phyloP scores from a whole-genome alignment of 2,888 invertebrate species.

The Suillia variegata region DNA sequence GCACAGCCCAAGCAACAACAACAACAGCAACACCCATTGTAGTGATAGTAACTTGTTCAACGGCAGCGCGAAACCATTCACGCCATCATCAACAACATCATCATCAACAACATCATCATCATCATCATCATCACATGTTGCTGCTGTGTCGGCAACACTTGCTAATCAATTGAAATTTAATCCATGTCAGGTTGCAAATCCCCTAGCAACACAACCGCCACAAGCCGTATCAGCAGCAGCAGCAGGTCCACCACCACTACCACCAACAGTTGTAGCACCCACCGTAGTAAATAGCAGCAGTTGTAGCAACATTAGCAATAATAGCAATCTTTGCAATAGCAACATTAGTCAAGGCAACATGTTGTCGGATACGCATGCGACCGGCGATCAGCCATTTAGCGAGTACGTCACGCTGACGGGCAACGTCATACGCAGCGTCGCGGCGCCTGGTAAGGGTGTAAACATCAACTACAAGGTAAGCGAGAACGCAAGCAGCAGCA shows the following conservation, averaged over 20 bases:
- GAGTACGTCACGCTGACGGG: conserved; percentile 60
- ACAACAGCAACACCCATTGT: conserved; percentile 15
- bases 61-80: conserved; percentile 32
- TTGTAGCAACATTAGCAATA: conserved; percentile 30
- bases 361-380: conserved; percentile 25
- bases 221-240: conserved; percentile 30
- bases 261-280: conserved; percentile 6
- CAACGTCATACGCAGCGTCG: conserved; percentile 60
- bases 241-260: conserved; percentile 30
- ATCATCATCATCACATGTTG: conserved; percentile 41
- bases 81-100: conserved; percentile 18
- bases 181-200: conserved; percentile 52
- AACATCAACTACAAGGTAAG: conserved; percentile 56
- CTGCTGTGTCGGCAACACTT: conserved; percentile 48
- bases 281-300: conserved; percentile 18
- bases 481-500: conserved; percentile 17
- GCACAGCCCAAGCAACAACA: conserved; percentile 22
- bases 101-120: conserved; percentile 33
- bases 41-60: conserved; percentile 19
- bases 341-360: background rate
- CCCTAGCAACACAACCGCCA: conserved; percentile 26
- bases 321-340: conserved; percentile 33
- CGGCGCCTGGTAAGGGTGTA: conserved; percentile 60
- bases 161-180: conserved; percentile 58
- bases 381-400: conserved; percentile 52